A percentile compares a stretch with the other conserved stretches of the same genome.
phyloP scores from a whole-genome alignment of 2,113 vertebrate species.

The Naja naja region DNA sequence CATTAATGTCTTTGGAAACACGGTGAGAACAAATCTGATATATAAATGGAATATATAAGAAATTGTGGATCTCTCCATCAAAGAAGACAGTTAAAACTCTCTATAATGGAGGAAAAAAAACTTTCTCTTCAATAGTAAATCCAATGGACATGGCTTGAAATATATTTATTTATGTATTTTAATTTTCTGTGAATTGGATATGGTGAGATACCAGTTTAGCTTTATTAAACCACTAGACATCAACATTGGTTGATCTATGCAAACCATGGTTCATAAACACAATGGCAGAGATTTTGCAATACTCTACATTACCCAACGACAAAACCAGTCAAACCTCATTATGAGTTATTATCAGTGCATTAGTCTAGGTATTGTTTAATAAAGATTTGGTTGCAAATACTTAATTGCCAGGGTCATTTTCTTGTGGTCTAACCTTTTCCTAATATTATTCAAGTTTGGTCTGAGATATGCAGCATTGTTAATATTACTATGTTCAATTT shows the following conservation, averaged over 20 bases:
- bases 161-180: not conserved
- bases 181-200: not conserved
- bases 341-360: not conserved
- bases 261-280: not conserved
- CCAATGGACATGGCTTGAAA: not conserved
- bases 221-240: not conserved
- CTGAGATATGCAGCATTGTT: not conserved
- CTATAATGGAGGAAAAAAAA: not conserved
- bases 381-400: not conserved
- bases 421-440: not conserved
- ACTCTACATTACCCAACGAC: not conserved
- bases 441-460: not conserved
- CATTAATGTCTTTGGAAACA: not conserved
- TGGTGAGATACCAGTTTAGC: not conserved
- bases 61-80: too few relatives aligned
- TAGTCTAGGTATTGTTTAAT: not conserved
- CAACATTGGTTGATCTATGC: not conserved
- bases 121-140: not conserved
- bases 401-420: not conserved
- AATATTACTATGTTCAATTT: not conserved
- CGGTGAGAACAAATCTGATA: not conserved
- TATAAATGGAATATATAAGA: not conserved
- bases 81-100: not conserved
- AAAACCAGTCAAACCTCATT: not conserved
- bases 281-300: not conserved